Base-by-base conservation (phyloP, 2,797 vertebrate genomes). In the Acrossocheilus fasciatus region DNA sequence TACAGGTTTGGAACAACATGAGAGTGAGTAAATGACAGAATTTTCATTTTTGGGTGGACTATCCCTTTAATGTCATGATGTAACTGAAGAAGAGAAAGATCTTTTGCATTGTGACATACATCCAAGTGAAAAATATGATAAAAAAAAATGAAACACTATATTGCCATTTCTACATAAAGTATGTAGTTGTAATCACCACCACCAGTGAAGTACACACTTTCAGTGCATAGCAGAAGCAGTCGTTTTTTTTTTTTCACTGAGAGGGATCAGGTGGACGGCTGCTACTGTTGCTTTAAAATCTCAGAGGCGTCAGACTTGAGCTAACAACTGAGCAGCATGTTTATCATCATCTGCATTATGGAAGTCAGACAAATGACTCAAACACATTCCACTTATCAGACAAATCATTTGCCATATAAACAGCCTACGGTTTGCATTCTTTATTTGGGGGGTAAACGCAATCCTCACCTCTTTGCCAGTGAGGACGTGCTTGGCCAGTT, bases 401-500 rank as follows among this genome's bases (percentile, higher is more conserved):
- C 1, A 69, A 70, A 17, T 50, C 12, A 5, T 7, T 36, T 10
- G 20, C 14, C 45, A 17, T 30, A 47, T 66, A 80, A 66, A 47
- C 41, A 64, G 20, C 76, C 6, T 43, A 15, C 0, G 4, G n/a
- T 79, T 41, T 59, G 3, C 5, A 43, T 18, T 39, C 18, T 45
- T 80, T 50, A 9, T 45, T 50, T 50, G 41, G 17, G 12, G 62
- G n/a, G 15, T 70, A 45, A 54, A 82, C 1, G 26, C 0, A 17
- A 17, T 81, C 12, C 80, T 92, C 88, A 94, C 96, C 96, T 97
- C 96, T 87, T 95, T 96, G 90, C 96, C 96, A 0, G 96, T 97
- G 57, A 96, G 94, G 70, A 96, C 94, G 30, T 97, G 96, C 39
- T 96, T 95, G 2, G 96, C 96, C 92, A 97, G 83, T 90, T 97